These are phyloP conservation scores for Drosophila meridiana DNA, from an alignment of 2,888 invertebrate species.

Conservation along the genomic window DNA sequence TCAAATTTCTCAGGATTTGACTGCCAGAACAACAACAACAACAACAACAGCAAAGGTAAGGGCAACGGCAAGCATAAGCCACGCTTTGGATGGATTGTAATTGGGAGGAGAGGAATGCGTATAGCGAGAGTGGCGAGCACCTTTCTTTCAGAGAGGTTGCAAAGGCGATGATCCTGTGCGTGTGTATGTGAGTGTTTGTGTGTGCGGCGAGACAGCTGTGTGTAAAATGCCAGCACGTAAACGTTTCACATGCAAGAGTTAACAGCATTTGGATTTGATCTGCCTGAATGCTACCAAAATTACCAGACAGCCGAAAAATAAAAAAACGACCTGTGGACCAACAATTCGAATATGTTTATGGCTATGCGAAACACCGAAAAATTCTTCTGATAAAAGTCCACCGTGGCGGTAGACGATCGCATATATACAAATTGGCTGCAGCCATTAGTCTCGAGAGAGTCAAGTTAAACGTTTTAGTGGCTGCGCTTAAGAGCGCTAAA, in stretches of 20 bases:
- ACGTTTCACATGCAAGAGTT: slow-evolving; percentile 71
- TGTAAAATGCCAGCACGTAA: slow-evolving; percentile 75
- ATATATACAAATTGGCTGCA: slow-evolving; percentile 71
- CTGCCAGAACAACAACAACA: slow-evolving; percentile 29
- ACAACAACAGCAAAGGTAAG: slow-evolving; percentile 21
- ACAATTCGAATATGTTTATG: slow-evolving; percentile 60
- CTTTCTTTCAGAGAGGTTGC: slow-evolving; percentile 50
- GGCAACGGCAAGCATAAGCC: slow-evolving; percentile 49
- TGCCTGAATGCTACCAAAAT: slow-evolving; percentile 54
- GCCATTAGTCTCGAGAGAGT: slow-evolving; percentile 74
- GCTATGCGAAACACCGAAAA: slow-evolving; percentile 73
- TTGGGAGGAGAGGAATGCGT: slow-evolving; percentile 70
- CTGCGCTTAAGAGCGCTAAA: slow-evolving; percentile 73
- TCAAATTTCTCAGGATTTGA: slow-evolving; percentile 76
- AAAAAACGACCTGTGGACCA: neutral
- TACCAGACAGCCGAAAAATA: slow-evolving; percentile 26
- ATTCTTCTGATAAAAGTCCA: slow-evolving; percentile 73
- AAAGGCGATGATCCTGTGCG: slow-evolving; percentile 22
- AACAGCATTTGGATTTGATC: slow-evolving; percentile 53
- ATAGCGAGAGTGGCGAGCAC: slow-evolving; percentile 34
- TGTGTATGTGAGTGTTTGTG: slow-evolving; percentile 6
- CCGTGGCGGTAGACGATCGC: slow-evolving; percentile 43
- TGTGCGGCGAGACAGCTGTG: slow-evolving; percentile 33
- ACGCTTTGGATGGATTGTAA: slow-evolving; percentile 66
- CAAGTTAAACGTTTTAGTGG: slow-evolving; percentile 79